A percentile compares a stretch with the other conserved stretches of the same genome.
phyloP scores from a whole-genome alignment of 2,113 vertebrate genomes.

The Pachypanchax playfairii region DNA sequence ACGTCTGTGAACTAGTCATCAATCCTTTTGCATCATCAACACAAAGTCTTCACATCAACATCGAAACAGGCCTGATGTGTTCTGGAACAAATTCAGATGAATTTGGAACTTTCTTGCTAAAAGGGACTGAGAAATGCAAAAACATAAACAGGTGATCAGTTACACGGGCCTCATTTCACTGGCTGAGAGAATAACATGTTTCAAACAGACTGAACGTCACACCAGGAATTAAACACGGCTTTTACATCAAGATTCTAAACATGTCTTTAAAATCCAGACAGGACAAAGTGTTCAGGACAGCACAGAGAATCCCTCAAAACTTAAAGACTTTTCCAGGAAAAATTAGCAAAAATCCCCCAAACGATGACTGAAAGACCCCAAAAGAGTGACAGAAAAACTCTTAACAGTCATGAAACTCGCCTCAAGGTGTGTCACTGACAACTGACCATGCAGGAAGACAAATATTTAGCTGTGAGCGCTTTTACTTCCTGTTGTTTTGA shows the following conservation, averaged over 20 bases:
- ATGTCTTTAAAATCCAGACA: neutral
- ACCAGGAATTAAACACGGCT: neutral
- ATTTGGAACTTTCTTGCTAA: too few relatives aligned
- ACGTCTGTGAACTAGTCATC: too few relatives aligned
- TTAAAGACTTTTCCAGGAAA: neutral
- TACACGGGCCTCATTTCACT: neutral
- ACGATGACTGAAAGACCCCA: neutral
- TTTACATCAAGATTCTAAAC: neutral
- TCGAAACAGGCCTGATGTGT: too few relatives aligned
- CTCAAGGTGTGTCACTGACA: neutral
- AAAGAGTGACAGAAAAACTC: neutral
- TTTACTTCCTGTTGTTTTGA: neutral
- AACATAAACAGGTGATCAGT: too few relatives aligned
- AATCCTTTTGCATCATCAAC: too few relatives aligned
- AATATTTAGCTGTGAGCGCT: too few relatives aligned
- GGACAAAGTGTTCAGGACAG: neutral
- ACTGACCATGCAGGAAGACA: neutral
- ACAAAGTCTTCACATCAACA: too few relatives aligned
- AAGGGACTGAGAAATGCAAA: too few relatives aligned
- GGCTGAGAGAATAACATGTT: neutral
- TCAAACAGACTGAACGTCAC: too few relatives aligned
- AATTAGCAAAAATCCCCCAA: neutral
- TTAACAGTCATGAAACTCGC: too few relatives aligned
- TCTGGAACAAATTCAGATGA: too few relatives aligned
- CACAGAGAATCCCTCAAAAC: constrained; percentile 1